Evolutionary conservation across 2,113 vertebrate genomes (phyloP).

Genomic region (mouse (Mus musculus)): GRCm39 chr10:125717501-125718000

Average conservation of each 20-base stretch:
- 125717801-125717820: not conserved
- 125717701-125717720: not conserved
- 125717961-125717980: not conserved
- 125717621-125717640: not conserved
- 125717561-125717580: too few relatives aligned
- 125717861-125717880: not conserved
- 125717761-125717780: not conserved
- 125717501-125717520: not conserved
- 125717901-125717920: not conserved
- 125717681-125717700: not conserved
- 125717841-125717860: too few relatives aligned
- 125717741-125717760: not conserved
- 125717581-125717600: not conserved
- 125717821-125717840: not conserved
- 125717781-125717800: not conserved
- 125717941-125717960: not conserved
- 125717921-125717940: not conserved
- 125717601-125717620: not conserved
- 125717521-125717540: conserved; percentile 46
- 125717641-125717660: not conserved
- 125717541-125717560: not conserved
- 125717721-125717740: not conserved
- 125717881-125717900: not conserved
- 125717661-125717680: not conserved
- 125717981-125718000: not conserved